A percentile compares a stretch with the other conserved stretches of the same genome.
These are phyloP conservation scores for Heteropelma amictum DNA, from an alignment of 2,888 invertebrate species.

Conservation along the genomic window DNA sequence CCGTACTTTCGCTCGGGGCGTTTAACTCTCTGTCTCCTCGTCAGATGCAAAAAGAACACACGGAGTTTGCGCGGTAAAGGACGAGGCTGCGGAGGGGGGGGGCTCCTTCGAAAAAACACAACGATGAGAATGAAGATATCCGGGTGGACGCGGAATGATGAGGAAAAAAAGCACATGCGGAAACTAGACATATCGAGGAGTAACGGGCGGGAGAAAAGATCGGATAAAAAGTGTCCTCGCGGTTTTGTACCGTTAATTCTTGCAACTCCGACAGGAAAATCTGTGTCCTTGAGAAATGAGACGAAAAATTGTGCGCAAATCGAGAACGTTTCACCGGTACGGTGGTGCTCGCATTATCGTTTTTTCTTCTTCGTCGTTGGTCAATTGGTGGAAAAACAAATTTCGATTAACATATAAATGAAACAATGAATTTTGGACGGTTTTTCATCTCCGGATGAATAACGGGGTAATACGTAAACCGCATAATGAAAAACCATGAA, in stretches of 20 bases:
- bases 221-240: neutral
- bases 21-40: conserved; percentile 36
- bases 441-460: neutral
- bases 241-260: neutral
- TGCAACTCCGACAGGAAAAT: neutral
- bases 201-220: conserved; percentile 16
- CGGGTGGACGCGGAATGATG: neutral
- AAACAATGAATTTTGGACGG: neutral
- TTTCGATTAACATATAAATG: neutral
- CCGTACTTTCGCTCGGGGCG: conserved; percentile 43
- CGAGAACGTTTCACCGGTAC: neutral
- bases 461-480: conserved; percentile 2
- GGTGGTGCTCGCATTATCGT: no score
- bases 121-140: neutral
- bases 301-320: neutral
- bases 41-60: conserved; percentile 41
- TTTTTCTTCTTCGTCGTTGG: neutral
- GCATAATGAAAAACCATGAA: conserved; percentile 4
- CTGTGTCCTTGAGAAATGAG: neutral
- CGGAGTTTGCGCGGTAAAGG: conserved; percentile 42
- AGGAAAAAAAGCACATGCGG: neutral
- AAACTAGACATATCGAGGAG: neutral
- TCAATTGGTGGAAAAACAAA: neutral
- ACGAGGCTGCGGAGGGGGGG: no score
- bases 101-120: conserved; percentile 13